Evolutionary conservation across 2,888 invertebrate genomes (phyloP), one percentile per base, ranked within the genome.

Genomic region (Cactoblastis cactorum): DNA sequence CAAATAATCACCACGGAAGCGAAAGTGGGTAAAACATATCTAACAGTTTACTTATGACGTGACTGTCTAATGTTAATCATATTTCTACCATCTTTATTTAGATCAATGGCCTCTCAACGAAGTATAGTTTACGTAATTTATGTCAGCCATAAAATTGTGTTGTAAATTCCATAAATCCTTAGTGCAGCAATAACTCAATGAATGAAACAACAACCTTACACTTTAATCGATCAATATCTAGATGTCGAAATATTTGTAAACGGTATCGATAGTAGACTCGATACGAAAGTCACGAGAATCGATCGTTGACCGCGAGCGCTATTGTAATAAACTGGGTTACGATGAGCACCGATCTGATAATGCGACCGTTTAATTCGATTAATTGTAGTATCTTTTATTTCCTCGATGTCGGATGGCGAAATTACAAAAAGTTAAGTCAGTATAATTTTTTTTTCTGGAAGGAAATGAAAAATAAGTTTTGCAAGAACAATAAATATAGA

Each of bases 241-340:
- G 57, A 79, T 83, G 86, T 88, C 83, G 86, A 86, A 87, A 87
- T 86, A 80, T 87, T 85, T 85, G 82, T 86, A 84, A 83, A 83
- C 77, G 79, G 76, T 80, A 82, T 78, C 76, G 79, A 74, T 79
- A 19, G 34, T 41, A 49, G 70, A 64, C 66, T 69, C 69, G 77
- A 75, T 77, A 74, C 65, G 65, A 50, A 57, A 66, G 76, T 78
- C 77, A 73, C 71, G 81, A 78, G 75, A 74, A 63, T 64, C 63
- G 60, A 57, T 60, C 62, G 57, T 57, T 63, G 65, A 62, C 57
- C 67, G 68, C 69, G 72, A 69, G 62, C 64, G 63, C 68, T 63
- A 69, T 76, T 74, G 70, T 71, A 67, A 63, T 65, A 79, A 72
- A 22, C 67, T 77, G 69, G 75, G 71, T 62, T 78, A 73, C 71